Evolutionary conservation across 1,140 invertebrate species (phyloP), one percentile per base, ranked within the genome.

Genomic region (Penaeus indicus): DNA sequence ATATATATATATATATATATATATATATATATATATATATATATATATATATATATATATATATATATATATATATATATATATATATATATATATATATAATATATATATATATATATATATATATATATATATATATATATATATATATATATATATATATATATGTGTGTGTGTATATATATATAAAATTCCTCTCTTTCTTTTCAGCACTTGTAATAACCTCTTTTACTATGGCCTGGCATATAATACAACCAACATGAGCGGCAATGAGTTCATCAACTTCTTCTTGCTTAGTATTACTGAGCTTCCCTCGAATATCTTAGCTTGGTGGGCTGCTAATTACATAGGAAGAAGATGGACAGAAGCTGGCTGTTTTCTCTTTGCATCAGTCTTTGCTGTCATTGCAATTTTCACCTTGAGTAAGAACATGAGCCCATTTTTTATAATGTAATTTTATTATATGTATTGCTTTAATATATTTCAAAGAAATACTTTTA

Each of bases 261-360:
- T 95, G 91, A 93, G 93, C 67, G 95, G 95, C 69, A 95, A 95
- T 92, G 95, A 95, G 32, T 96, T 95, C 91, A 91, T 96, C 69
- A 96, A 96, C 92, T 95, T 95, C 92, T 94, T 95, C 85, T 93
- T 94, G 90, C 94, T 95, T 91, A 93, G 94, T 80, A 87, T 95
- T 10, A 94, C 94, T 27, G 95, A 96, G 92, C 92, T 95, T 18
- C 95, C 95, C 3, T 93, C 93, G 27, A 93, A 93, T 91, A 38
- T 94, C 32, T 82, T 93, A 67, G 94, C 93, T 22, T 91, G 89
- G 90, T 88, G 64, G 64, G 80, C 47, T 22, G 72, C 84, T 25
- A 93, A 95, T 86, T 93, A 90, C 38, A 92, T 94, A 22, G 95
- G 95, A 11, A 92, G 95, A 7, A 92, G 95, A 47, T 94, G 94